Evolutionary conservation across 2,113 vertebrate genomes (phyloP), one percentile per base, ranked within the genome.

Genomic region (Odocoileus hemionus): DNA sequence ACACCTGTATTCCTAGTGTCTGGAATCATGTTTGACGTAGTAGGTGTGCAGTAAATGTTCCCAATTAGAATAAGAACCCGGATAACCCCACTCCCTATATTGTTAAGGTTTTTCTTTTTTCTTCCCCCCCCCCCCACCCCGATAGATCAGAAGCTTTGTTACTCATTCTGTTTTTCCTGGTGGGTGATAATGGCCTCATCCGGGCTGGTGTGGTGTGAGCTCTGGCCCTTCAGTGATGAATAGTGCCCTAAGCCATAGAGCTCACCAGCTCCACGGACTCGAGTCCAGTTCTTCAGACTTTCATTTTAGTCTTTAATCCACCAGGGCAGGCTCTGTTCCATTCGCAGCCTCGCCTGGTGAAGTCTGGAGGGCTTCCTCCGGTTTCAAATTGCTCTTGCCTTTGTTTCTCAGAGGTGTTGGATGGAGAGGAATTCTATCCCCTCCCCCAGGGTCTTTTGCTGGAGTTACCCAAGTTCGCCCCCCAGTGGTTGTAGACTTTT

Each of bases 261-360:
- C 45, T 64, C 79, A 76, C 84, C 79, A 57, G 16, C 70, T 91
- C 64, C n/a, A 19, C 5, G 23, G 55, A 70, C 86, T 30, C 9
- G 43, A 67, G 55, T 67, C 83, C 83, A 58, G 0, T 60, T 64
- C 83, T 78, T 91, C 64, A 47, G 50, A 90, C 86, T 87, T 91
- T 94, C 58, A 54, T 36, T 94, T 82, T 28, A 16, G 50, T 93
- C 93, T 96, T 95, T 94, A 70, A 89, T 89, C 57, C 30, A 74
- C 45, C 26, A 76, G 33, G 17, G 21, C 12, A 96, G 67, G 19
- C 83, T 98, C 85, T 83, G 25, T 89, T 70, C 70, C 16, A 23
- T 54, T 58, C 79, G n/a, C 43, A 94, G 45, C 78, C 26, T 79
- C 30, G 45, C 36, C 74, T 70, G 94, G 54, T 80, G 23, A 89